Evolutionary conservation across 2,113 vertebrate genomes (phyloP).

Genomic region (Motacilla tschutschensis): DNA sequence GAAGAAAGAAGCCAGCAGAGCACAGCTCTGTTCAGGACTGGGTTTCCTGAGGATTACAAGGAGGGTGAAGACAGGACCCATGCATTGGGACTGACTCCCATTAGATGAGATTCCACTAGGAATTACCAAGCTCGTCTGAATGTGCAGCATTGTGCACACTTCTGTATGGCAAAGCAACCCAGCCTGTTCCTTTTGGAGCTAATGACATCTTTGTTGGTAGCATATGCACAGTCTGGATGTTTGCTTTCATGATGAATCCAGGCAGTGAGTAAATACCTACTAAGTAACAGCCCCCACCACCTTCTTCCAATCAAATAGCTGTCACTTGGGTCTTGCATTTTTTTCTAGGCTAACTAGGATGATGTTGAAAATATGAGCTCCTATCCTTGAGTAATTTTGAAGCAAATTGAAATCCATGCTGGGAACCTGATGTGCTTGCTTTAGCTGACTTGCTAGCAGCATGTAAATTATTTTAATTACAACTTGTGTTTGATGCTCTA

Average conservation of each 20-base stretch:
- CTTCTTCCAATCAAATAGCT: not conserved
- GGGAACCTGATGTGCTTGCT: conserved; percentile 68
- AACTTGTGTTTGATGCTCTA: conserved; percentile 7
- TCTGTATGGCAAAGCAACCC: fast-evolving
- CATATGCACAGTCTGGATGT: conserved; percentile 17
- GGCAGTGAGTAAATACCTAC: conserved; percentile 32
- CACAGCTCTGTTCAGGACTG: not conserved
- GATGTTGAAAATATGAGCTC: conserved; percentile 52
- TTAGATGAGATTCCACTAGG: not conserved
- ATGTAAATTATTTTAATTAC: conserved; percentile 68
- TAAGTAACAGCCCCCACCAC: not conserved
- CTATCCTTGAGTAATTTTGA: conserved; percentile 65
- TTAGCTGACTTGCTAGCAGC: conserved; percentile 64
- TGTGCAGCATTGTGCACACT: not conserved
- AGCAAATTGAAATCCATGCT: conserved; percentile 74
- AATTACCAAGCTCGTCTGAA: not conserved
- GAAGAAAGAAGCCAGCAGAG: not conserved
- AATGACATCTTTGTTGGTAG: not conserved
- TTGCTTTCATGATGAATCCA: conserved; percentile 48
- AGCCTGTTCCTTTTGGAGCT: not conserved
- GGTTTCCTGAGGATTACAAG: not conserved
- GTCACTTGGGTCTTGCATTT: conserved; percentile 50
- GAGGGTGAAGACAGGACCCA: not conserved
- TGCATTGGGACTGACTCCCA: not conserved
- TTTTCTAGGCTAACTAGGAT: conserved; percentile 59